Conservation (phyloP, 2,888 invertebrate genomes). For the Heteromyza rotundicornis region DNA sequence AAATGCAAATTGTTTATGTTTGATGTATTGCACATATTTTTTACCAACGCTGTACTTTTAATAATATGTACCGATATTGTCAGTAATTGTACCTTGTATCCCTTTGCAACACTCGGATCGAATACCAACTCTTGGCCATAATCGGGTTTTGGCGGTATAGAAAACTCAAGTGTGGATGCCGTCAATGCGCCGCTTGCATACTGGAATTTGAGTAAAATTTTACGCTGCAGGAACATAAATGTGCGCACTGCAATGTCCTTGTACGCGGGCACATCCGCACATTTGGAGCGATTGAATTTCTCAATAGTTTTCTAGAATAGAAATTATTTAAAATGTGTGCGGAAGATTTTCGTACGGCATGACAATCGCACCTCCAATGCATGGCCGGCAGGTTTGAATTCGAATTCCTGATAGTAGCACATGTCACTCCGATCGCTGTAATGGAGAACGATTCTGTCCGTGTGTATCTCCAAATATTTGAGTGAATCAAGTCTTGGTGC, state of each 20-base stretch:
- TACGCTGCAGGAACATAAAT: slow-evolving; percentile 68
- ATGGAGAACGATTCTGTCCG: slow-evolving; percentile 66
- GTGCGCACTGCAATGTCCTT: slow-evolving; percentile 72
- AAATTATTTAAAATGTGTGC: not conserved
- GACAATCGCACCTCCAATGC: slow-evolving; percentile 41
- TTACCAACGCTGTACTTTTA: not conserved
- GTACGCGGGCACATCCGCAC: slow-evolving; percentile 62
- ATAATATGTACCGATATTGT: not conserved
- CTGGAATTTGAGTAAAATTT: slow-evolving; percentile 60
- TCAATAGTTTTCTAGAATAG: slow-evolving; percentile 67
- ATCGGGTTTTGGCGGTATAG: slow-evolving; percentile 74
- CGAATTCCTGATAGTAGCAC: slow-evolving; percentile 47
- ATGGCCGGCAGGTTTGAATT: slow-evolving; percentile 35
- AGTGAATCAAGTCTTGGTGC: slow-evolving; percentile 75
- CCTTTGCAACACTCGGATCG: slow-evolving; percentile 69
- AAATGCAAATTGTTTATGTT: too few species aligned
- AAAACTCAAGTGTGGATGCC: slow-evolving; percentile 67
- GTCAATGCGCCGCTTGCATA: slow-evolving; percentile 57
- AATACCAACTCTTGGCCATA: slow-evolving; percentile 72
- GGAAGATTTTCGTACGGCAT: not conserved
- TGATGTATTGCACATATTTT: too few species aligned
- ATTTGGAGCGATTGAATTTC: slow-evolving; percentile 70
- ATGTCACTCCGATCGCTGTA: slow-evolving; percentile 68
- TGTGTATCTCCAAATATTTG: slow-evolving; percentile 66
- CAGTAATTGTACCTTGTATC: slow-evolving; percentile 68